Evolutionary conservation across 2,888 invertebrate genomes (phyloP).

Genomic region (Lissocephala sabroskyi): DNA sequence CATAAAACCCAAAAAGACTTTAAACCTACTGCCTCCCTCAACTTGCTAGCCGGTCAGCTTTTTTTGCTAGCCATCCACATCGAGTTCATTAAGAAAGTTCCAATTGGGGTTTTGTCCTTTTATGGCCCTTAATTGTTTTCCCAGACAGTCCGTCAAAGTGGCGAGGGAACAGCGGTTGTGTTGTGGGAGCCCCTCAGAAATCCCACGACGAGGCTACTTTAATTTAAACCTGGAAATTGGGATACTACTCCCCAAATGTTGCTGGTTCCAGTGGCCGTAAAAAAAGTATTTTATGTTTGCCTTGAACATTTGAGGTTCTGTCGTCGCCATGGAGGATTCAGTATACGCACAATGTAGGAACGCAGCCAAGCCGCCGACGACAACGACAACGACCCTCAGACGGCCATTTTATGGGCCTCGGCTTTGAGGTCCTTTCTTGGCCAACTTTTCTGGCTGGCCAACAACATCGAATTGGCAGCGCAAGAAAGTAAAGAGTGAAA

Average conservation of each 20-base stretch:
- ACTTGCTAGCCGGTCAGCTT: too few species aligned
- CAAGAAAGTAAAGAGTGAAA: conserved; percentile 63
- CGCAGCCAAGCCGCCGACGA: conserved; percentile 31
- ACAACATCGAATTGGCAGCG: conserved; percentile 47
- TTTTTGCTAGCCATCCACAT: too few species aligned
- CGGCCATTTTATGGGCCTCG: conserved; percentile 43
- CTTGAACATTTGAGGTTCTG: conserved; percentile 43
- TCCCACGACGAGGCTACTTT: conserved; percentile 2
- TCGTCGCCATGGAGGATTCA: conserved; percentile 11
- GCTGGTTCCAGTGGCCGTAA: too few species aligned
- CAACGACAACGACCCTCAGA: neutral
- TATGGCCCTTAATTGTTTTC: too few species aligned
- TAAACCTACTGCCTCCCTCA: too few species aligned
- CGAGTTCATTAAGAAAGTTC: too few species aligned
- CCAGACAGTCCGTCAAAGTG: too few species aligned
- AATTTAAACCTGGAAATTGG: too few species aligned
- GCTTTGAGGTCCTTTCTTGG: conserved; percentile 28
- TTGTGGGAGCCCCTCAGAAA: conserved; percentile 4
- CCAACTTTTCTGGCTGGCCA: conserved; percentile 22
- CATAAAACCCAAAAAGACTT: too few species aligned
- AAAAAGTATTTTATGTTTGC: conserved; percentile 49
- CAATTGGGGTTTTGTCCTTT: too few species aligned
- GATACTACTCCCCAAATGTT: conserved; percentile 4
- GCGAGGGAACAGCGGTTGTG: too few species aligned
- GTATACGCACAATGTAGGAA: conserved; percentile 28